These are phyloP conservation scores for Eupithecia tripunctaria DNA, from an alignment of 2,888 invertebrate genomes.

Conservation along the genomic window DNA sequence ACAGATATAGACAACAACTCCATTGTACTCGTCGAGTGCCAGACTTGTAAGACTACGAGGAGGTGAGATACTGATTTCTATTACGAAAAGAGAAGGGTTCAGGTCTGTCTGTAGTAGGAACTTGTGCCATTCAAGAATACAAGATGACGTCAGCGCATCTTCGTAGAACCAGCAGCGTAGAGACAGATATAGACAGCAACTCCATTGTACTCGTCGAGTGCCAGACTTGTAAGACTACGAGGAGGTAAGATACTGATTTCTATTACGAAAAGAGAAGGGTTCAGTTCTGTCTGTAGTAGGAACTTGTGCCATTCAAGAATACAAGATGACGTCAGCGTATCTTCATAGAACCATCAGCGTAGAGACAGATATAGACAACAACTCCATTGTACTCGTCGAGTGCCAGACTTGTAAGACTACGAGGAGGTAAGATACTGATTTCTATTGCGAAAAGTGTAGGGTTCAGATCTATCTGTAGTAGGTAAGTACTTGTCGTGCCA, in stretches of 20 bases:
- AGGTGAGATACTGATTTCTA: conserved; percentile 17
- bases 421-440: conserved; percentile 36
- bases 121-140: conserved; percentile 86
- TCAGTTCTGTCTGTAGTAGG: too few species aligned
- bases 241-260: conserved; percentile 31
- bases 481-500: conserved; percentile 84
- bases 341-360: conserved; percentile 74
- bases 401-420: conserved; percentile 69
- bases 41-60: conserved; percentile 64
- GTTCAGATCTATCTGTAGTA: too few species aligned
- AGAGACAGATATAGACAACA: conserved; percentile 76
- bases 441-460: not conserved
- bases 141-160: conserved; percentile 67
- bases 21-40: conserved; percentile 77
- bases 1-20: conserved; percentile 78
- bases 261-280: not conserved
- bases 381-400: conserved; percentile 77
- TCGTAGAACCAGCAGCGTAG: conserved; percentile 74
- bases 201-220: conserved; percentile 79
- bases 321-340: conserved; percentile 71
- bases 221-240: conserved; percentile 64
- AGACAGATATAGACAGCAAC: conserved; percentile 77
- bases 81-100: not conserved
- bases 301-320: conserved; percentile 86
- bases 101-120: too few species aligned